These are phyloP conservation scores for Operophtera brumata DNA, from an alignment of 2,888 invertebrate genomes.

Conservation along the genomic window DNA sequence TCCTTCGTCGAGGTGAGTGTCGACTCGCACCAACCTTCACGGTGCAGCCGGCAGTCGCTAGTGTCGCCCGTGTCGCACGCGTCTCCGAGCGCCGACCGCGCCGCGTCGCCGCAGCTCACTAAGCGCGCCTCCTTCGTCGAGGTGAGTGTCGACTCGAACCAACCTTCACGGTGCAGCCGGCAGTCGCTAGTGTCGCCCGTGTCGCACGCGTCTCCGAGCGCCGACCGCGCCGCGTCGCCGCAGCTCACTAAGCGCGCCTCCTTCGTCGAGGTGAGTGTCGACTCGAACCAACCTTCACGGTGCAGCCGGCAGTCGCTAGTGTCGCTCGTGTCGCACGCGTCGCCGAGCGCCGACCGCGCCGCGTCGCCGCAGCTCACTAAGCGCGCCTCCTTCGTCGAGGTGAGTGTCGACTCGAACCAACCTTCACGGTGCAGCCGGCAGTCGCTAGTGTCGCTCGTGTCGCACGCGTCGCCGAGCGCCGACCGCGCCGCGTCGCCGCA, in stretches of 20 bases:
- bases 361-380: conserved; percentile 77
- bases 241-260: conserved; percentile 85
- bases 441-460: conserved; percentile 82
- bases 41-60: conserved; percentile 79
- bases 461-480: conserved; percentile 72
- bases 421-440: no score
- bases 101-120: conserved; percentile 60
- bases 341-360: conserved; percentile 71
- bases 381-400: conserved; percentile 92
- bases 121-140: conserved; percentile 93
- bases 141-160: conserved; percentile 73
- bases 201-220: conserved; percentile 72
- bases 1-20: conserved; percentile 89
- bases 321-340: conserved; percentile 75
- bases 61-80: conserved; percentile 77
- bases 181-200: conserved; percentile 83
- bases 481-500: conserved; percentile 69
- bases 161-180: conserved; percentile 46
- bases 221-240: conserved; percentile 67
- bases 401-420: conserved; percentile 51
- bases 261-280: conserved; percentile 88
- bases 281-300: neutral
- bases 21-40: neutral
- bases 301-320: conserved; percentile 77
- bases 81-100: conserved; percentile 73